A percentile compares a stretch with the other conserved stretches of the same genome.
phyloP scores from a whole-genome alignment of 2,113 vertebrate species.

The Gymnarchus niloticus region DNA sequence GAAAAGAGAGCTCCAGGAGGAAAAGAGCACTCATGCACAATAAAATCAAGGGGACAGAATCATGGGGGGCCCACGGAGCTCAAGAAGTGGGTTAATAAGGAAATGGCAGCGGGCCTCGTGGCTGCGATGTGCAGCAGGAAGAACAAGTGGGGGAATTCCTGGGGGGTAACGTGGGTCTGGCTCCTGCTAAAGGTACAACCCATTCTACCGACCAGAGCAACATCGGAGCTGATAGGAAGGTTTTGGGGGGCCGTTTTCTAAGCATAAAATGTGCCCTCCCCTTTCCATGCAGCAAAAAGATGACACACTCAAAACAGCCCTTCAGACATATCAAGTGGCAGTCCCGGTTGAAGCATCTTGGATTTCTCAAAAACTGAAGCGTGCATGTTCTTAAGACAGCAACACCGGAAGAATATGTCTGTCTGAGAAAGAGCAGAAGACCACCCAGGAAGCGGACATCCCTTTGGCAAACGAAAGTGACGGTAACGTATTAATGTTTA shows the following conservation, averaged over 20 bases:
- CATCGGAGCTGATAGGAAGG: not conserved
- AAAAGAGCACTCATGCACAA: conserved; percentile 15
- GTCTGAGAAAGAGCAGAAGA: not conserved
- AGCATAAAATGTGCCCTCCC: not conserved
- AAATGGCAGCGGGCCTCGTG: not conserved
- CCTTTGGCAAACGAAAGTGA: not conserved
- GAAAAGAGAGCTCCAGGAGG: not conserved
- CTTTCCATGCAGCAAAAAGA: not conserved
- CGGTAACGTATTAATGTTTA: not conserved
- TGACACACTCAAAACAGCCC: not conserved
- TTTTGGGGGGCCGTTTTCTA: not conserved
- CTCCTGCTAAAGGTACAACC: not conserved
- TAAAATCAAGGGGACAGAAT: conserved; percentile 15
- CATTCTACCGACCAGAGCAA: not conserved
- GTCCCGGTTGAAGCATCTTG: not conserved
- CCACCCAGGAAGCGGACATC: not conserved
- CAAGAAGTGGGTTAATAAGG: not conserved
- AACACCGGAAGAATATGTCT: not conserved
- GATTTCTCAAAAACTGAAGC: too few species aligned
- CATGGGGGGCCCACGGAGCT: not conserved
- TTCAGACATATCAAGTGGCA: not conserved
- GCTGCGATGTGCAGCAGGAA: not conserved
- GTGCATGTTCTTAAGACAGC: not conserved
- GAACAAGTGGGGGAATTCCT: not conserved
- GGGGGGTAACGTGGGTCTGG: not conserved